A percentile compares a stretch with the other conserved stretches of the same genome.
These are phyloP conservation scores for Prunella fulvescens DNA, from an alignment of 2,113 vertebrate species.

Conservation along the genomic window DNA sequence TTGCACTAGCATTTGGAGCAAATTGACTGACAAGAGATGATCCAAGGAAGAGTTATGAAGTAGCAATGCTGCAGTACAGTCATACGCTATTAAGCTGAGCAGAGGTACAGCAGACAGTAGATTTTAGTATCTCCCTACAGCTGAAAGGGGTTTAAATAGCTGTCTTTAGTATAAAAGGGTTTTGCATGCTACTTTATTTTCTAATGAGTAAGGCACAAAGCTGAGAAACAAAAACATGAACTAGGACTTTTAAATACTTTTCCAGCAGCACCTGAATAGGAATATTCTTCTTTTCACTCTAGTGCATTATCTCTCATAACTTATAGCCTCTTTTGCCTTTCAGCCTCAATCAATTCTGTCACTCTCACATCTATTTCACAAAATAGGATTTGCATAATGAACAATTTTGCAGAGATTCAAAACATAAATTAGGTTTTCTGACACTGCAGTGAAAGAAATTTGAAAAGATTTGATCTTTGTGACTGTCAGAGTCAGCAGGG, in stretches of 20 bases:
- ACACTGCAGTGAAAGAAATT: slow-evolving; percentile 21
- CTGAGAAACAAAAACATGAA: neutral
- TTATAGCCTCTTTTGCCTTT: slow-evolving; percentile 3
- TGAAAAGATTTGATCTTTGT: slow-evolving; percentile 33
- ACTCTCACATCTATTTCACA: slow-evolving; percentile 4
- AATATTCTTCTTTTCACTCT: neutral
- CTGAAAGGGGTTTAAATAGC: neutral
- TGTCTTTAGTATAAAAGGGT: neutral
- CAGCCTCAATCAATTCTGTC: neutral
- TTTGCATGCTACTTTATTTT: neutral
- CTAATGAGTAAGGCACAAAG: neutral
- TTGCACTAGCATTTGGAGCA: neutral
- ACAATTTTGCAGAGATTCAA: slow-evolving; percentile 46
- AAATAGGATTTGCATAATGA: slow-evolving; percentile 60
- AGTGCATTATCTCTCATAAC: neutral
- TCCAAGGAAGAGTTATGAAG: neutral
- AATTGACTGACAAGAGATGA: slow-evolving; percentile 3
- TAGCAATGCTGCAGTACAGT: neutral
- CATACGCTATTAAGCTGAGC: neutral
- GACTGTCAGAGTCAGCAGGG: slow-evolving; percentile 19
- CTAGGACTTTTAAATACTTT: neutral
- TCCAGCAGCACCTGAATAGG: neutral
- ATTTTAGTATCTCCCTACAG: neutral
- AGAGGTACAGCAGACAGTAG: neutral
- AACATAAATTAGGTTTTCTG: slow-evolving; percentile 50